Evolutionary conservation across 2,113 vertebrate species (phyloP), one percentile per base, ranked within the genome.

Genomic region (Onychostruthus taczanowskii): DNA sequence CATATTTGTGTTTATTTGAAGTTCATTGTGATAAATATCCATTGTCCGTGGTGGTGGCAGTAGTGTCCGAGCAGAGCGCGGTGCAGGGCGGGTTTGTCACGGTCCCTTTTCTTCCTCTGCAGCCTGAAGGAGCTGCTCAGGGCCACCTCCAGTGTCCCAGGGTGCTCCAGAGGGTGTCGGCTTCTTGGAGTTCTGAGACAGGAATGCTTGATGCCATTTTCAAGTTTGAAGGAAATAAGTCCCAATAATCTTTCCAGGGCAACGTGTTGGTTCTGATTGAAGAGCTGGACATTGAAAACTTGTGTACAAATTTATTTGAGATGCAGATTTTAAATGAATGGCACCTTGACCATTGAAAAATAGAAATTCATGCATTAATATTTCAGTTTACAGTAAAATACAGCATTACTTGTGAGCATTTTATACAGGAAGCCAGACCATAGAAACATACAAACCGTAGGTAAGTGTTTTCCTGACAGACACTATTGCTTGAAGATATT

Each of bases 301-400:
- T 44, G 79, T 79, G 97, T 92, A 84, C 86, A 94, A 75, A 94
- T 97, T 97, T 97, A 96, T 95, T 93, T 83, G 92, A 95, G 94
- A 95, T 50, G 90, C 6, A 87, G 94, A 66, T 90, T 93, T 97
- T 96, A 75, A 93, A 77, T 87, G 69, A 70, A 81, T 69, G 84
- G 90, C 75, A 46, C 83, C 82, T 84, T 87, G 62, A 87, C 91
- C 79, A 49, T 53, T 97, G 77, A 98, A 98, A 98, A 98, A 98
- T 98, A 98, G 97, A 98, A 98, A 97, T 88, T 89, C 98, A 98
- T 98, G 98, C 98, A 98, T 95, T 95, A 95, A n/a, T 97, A 87
- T 96, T 95, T 97, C 88, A 96, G 97, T 98, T 97, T 97, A 97
- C 94, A 98, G 39, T 98, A 97, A 97, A 94, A 90, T 97, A 98